Evolutionary conservation across 2,113 vertebrate genomes (phyloP).

Genomic region (Phainopepla nitens): DNA sequence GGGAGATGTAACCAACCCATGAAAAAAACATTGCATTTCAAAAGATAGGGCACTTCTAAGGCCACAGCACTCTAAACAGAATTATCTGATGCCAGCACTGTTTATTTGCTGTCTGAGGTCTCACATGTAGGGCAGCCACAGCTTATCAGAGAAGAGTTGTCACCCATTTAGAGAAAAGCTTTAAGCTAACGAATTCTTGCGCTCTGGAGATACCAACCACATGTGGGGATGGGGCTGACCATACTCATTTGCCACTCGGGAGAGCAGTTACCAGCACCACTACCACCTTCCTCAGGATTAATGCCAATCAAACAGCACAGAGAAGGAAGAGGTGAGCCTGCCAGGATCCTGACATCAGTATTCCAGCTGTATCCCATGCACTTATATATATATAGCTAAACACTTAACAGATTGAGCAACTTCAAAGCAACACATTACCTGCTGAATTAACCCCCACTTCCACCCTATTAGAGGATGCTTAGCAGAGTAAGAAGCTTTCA

Average conservation of each 20-base stretch:
- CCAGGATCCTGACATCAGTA: background rate
- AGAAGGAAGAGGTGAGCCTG: background rate
- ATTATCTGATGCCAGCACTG: conserved; percentile 58
- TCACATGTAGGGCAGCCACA: conserved; percentile 42
- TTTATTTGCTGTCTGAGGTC: conserved; percentile 66
- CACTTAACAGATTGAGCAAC: background rate
- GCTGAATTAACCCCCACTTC: background rate
- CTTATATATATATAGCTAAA: background rate
- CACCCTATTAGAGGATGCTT: background rate
- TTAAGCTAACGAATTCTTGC: conserved; percentile 22
- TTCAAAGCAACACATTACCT: background rate
- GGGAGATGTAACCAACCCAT: conserved; percentile 26
- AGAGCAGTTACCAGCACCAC: background rate
- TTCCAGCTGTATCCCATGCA: background rate
- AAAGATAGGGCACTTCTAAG: conserved; percentile 54
- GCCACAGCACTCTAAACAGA: conserved; percentile 19
- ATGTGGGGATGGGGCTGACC: background rate
- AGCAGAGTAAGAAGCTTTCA: background rate
- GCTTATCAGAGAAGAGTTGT: conserved; percentile 59
- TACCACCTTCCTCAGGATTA: background rate
- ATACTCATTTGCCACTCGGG: background rate
- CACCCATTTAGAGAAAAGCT: conserved; percentile 27
- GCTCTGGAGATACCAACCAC: background rate
- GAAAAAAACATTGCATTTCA: conserved; percentile 54
- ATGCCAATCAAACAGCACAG: background rate